Evolutionary conservation across 2,888 invertebrate genomes (phyloP), one percentile per base, ranked within the genome.

Genomic region (Phyllotreta cruciferae): DNA sequence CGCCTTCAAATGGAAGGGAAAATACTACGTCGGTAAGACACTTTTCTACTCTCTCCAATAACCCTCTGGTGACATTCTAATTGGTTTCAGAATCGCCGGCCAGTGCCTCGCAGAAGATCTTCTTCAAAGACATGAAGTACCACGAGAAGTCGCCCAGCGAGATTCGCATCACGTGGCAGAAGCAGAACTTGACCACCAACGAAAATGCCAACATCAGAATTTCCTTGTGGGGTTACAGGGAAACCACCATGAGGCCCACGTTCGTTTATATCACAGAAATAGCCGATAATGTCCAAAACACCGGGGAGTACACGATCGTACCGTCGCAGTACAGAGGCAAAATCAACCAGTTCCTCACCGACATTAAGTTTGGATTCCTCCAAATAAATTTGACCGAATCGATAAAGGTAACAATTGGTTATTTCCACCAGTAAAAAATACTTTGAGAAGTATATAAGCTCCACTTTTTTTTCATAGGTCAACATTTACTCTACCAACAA

Each of bases 171-270:
- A 88, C 88, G 11, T 96, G 96, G 96, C 89, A 91, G 74, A 87
- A 88, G 36, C 88, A 88, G 75, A 95, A 96, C 82, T 89, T 96
- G 77, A 94, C 95, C 0, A 87, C 87, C 39, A 93, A 92, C 77
- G 82, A 86, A 38, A 90, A 90, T 74, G 90, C 92, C 0, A 87
- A 87, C 50, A 87, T 96, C 0, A 88, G 88, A 70, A 91, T 96
- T 71, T 92, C 92, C 0, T 80, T 96, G 8, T 96, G 92, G 92
- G 96, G 96, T 0, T 96, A 96, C 81, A 87, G 91, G 55, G 96
- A 96, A 80, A 86, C 88, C 0, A 92, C 91, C 0, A 93, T 92
- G 62, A 81, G 84, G 52, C 96, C 96, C 0, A 90, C 94, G 75
- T 82, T 96, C 49, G 85, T 93, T 64, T 94, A 86, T 76, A 94